phyloP scores from a whole-genome alignment of 2,888 invertebrate genomes.

The Punctoribates punctum region DNA sequence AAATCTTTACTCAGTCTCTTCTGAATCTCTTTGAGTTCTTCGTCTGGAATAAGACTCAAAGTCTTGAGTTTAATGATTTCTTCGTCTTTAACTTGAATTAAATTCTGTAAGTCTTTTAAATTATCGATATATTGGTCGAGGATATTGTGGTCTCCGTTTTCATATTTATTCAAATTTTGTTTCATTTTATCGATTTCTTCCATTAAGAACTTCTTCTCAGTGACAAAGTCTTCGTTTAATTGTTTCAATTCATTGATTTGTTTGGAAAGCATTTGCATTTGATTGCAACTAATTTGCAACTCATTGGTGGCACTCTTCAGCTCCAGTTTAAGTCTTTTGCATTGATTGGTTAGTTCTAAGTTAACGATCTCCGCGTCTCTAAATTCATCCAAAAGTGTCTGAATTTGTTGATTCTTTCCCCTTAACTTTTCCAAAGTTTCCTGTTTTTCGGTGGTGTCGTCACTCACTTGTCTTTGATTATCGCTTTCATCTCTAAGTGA shows the following conservation, averaged over 20 bases:
- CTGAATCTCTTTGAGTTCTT: neutral
- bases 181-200: constrained; percentile 14
- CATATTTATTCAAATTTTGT: neutral
- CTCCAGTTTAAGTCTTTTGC: constrained; percentile 39
- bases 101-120: constrained; percentile 7
- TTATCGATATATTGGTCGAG: constrained; percentile 1
- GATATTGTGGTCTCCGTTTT: constrained; percentile 10
- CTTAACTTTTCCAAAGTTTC: constrained; percentile 19
- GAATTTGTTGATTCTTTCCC: constrained; percentile 44
- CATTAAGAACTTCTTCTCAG: constrained; percentile 1
- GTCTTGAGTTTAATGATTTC: constrained; percentile 20
- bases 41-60: neutral
- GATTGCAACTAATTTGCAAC: constrained; percentile 17
- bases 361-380: constrained; percentile 40
- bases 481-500: constrained; percentile 38
- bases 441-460: constrained; percentile 5
- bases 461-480: constrained; percentile 24
- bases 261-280: constrained; percentile 33
- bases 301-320: constrained; percentile 27
- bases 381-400: constrained; percentile 40
- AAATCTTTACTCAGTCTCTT: neutral
- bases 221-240: constrained; percentile 39
- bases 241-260: constrained; percentile 34
- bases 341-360: constrained; percentile 39
- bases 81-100: constrained; percentile 34